Evolutionary conservation across 2,113 vertebrate genomes (phyloP).

Genomic region (Toxotes jaculatrix): DNA sequence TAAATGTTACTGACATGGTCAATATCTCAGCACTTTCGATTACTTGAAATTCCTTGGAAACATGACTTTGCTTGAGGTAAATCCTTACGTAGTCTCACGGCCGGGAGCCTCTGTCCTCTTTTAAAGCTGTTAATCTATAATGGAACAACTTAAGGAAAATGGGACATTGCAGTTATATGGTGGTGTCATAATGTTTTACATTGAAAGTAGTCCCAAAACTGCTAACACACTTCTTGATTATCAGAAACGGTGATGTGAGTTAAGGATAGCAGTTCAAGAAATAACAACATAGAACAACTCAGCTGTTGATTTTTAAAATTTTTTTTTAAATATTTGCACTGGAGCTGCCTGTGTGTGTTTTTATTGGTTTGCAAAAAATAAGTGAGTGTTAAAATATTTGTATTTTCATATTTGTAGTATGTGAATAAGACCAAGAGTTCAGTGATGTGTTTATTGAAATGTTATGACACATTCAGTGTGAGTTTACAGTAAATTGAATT

Average conservation of each 20-base stretch:
- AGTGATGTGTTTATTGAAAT: not conserved
- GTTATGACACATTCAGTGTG: not conserved
- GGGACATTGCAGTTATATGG: not conserved
- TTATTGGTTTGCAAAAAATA: not conserved
- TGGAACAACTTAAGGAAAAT: not conserved
- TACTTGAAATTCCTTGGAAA: not conserved
- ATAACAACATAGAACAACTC: too few relatives aligned
- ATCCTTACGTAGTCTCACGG: not conserved
- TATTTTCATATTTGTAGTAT: not conserved
- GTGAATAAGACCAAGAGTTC: not conserved
- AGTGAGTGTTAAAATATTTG: not conserved
- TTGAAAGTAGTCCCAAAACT: not conserved
- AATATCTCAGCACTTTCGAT: not conserved
- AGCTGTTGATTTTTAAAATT: too few relatives aligned
- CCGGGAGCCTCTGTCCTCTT: not conserved
- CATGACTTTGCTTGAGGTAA: not conserved
- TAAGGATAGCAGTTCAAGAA: not conserved
- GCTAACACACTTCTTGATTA: not conserved
- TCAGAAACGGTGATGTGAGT: not conserved
- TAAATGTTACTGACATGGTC: not conserved
- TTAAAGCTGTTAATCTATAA: slow-evolving; percentile 11
- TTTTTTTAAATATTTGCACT: not conserved
- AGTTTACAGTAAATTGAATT: not conserved
- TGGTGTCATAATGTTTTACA: not conserved
- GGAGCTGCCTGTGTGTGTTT: too few relatives aligned